Base-by-base conservation (phyloP, 2,113 vertebrate species). In the Zosterops japonicus region DNA sequence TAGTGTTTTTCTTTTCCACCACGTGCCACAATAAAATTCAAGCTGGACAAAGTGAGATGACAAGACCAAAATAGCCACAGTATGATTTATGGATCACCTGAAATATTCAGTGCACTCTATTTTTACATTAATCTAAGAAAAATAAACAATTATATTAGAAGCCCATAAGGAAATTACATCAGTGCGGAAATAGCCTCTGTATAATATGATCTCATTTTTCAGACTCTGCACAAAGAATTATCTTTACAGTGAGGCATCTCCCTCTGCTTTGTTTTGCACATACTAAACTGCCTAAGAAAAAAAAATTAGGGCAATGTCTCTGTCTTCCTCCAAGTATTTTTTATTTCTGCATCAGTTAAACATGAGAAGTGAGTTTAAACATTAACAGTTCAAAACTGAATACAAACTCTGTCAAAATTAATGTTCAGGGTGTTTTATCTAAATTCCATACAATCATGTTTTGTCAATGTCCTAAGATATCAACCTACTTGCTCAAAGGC, bases 131-230 rank as follows among this genome's bases (percentile, higher is more conserved):
- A 88, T 83, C 49, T 83, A 87, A 87, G 47, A 47, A 93, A 94
- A 93, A 93, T 56, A 90, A 90, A 87, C 42, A 93, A 87, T 76
- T 80, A 42, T 53, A 88, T 74, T 89, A 85, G 67, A 91, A 87
- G 31, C 12, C 35, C 33, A 70, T 49, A 67, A 85, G 64, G 59
- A 83, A 90, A 93, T 88, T 76, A 80, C 69, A 77, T 91, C 82
- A 90, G 23, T 70, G 67, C 0, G 2, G 90, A 90, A 94, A 68
- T 63, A 93, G 25, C 39, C 39, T 93, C 57, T 69, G 84, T 49
- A 72, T 88, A 88, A 31, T 28, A 82, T 92, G 76, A 94, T 91
- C 81, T 94, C 77, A 96, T 95, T 93, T 93, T 96, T 95, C 83
- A 95, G 63, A 59, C 46, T 78, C 56, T 86, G 68, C 59, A 74